These are phyloP conservation scores for Psilopogon haemacephalus DNA, from an alignment of 2,113 vertebrate genomes.

Conservation along the genomic window DNA sequence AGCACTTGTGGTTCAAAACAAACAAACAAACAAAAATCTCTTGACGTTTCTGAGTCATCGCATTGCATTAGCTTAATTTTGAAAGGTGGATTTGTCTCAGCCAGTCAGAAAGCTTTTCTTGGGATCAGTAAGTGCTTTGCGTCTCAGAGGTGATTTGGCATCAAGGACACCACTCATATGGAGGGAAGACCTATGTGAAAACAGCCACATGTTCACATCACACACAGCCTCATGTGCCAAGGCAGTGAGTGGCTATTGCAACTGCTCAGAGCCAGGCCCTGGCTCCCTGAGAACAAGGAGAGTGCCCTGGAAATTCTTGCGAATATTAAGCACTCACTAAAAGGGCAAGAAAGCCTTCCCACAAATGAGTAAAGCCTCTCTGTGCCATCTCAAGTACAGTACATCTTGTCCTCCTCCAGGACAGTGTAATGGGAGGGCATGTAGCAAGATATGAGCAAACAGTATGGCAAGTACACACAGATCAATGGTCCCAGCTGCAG, in stretches of 20 bases:
- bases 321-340: slow-evolving; percentile 12
- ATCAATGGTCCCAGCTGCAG: not conserved
- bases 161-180: not conserved
- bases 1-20: slow-evolving; percentile 24
- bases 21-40: slow-evolving; percentile 8
- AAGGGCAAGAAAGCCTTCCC: not conserved
- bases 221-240: not conserved
- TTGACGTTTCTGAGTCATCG: slow-evolving; percentile 39
- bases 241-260: not conserved
- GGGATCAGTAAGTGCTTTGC: not conserved
- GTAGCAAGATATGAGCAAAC: not conserved
- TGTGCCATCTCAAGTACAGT: not conserved
- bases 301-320: not conserved
- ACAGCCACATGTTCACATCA: not conserved
- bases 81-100: slow-evolving; percentile 31
- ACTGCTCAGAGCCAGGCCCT: not conserved
- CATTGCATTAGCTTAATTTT: not conserved
- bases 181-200: not conserved
- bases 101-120: not conserved
- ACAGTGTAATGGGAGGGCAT: not conserved
- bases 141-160: not conserved
- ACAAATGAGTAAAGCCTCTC: not conserved
- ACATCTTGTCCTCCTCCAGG: slow-evolving; percentile 17
- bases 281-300: not conserved
- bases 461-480: not conserved